Conservation (phyloP, 1,140 invertebrate species). For the Caerostris extrusa region DNA sequence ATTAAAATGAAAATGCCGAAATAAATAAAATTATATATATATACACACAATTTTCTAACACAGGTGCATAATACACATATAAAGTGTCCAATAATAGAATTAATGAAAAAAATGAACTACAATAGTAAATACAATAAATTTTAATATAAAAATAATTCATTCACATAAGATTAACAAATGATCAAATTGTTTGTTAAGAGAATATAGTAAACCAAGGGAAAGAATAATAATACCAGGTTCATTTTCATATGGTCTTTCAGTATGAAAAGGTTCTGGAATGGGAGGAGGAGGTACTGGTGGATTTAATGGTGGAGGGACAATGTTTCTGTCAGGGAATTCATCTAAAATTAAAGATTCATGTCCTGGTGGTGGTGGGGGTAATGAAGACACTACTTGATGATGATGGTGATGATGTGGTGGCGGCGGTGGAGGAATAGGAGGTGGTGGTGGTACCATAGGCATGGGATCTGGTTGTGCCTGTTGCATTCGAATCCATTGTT, state of each 20-base stretch:
- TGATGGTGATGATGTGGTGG: constrained; percentile 29
- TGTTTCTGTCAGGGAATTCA: constrained; percentile 27
- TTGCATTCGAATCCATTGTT: constrained; percentile 99
- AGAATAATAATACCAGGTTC: constrained; percentile 62
- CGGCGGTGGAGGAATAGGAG: constrained; percentile 82
- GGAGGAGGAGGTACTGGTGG: neutral
- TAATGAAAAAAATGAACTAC: too few species aligned
- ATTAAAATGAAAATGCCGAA: too few species aligned
- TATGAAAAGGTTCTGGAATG: constrained; percentile 45
- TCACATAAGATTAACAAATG: too few species aligned
- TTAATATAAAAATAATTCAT: too few species aligned
- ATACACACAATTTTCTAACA: too few species aligned
- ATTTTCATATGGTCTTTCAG: constrained; percentile 55
- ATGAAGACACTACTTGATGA: neutral
- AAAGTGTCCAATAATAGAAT: too few species aligned
- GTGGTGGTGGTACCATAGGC: constrained; percentile 80
- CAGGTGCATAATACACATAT: too few species aligned
- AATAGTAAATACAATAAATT: too few species aligned
- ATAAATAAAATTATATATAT: too few species aligned
- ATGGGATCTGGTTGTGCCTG: constrained; percentile 54
- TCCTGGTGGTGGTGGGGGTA: constrained; percentile 3
- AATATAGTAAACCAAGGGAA: too few species aligned
- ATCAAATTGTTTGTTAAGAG: too few species aligned
- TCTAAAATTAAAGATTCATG: neutral
- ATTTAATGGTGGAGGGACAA: constrained; percentile 12